A percentile compares a stretch with the other conserved stretches of the same genome.
These are phyloP conservation scores for Limonius californicus DNA, from an alignment of 1,140 invertebrate species.

Conservation along the genomic window DNA sequence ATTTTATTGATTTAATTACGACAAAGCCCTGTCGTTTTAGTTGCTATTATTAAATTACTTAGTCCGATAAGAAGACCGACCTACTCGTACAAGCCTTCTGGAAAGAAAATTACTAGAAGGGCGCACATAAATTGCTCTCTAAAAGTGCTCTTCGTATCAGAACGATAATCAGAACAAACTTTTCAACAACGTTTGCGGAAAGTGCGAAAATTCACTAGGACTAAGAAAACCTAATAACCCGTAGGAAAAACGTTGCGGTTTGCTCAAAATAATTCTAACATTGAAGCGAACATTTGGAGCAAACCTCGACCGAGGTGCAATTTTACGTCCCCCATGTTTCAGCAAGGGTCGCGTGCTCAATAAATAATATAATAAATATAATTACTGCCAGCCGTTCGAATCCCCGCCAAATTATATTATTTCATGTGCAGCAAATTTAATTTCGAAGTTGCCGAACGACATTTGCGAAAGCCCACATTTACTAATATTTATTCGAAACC, in stretches of 20 bases:
- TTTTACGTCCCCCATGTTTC: constrained; percentile 9
- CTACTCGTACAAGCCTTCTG: constrained; percentile 8
- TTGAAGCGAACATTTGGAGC: not conserved
- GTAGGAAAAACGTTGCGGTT: no score
- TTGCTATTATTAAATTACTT: constrained; percentile 13
- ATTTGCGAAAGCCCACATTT: constrained; percentile 10
- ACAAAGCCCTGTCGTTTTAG: constrained; percentile 8
- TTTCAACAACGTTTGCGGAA: no score
- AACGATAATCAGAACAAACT: no score
- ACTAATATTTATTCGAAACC: constrained; percentile 11
- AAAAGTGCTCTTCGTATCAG: no score
- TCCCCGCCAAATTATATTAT: constrained; percentile 20
- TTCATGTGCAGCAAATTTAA: constrained; percentile 20
- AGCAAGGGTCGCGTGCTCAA: constrained; percentile 17
- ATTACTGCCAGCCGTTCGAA: constrained; percentile 11
- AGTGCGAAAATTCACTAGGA: no score
- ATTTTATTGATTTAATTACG: constrained; percentile 13
- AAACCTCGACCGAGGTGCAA: constrained; percentile 4
- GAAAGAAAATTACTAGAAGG: not conserved
- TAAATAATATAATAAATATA: constrained; percentile 23
- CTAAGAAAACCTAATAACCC: no score
- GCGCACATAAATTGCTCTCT: not conserved
- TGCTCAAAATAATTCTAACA: no score
- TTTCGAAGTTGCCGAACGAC: constrained; percentile 15
- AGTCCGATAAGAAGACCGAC: constrained; percentile 13